Evolutionary conservation across 2,888 invertebrate genomes (phyloP).

Genomic region (Rhingia campestris): DNA sequence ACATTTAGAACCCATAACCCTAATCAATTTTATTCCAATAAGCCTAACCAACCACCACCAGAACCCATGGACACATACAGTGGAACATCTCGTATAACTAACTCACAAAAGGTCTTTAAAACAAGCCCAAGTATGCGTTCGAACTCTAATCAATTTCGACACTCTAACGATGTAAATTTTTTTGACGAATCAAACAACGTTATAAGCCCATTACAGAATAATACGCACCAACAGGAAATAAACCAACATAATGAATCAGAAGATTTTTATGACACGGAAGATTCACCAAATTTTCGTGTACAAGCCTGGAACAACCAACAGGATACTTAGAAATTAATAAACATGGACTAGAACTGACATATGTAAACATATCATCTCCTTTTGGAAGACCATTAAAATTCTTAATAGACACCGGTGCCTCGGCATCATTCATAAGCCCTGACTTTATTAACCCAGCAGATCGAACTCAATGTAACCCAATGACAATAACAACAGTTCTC

Average conservation of each 20-base stretch:
- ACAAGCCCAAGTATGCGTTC: neutral
- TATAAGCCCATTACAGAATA: neutral
- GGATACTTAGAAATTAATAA: too few species aligned
- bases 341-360: too few species aligned
- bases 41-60: conserved; percentile 23
- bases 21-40: neutral
- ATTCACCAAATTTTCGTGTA: conserved; percentile 21
- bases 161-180: too few species aligned
- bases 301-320: conserved; percentile 36
- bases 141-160: neutral
- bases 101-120: neutral
- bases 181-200: neutral
- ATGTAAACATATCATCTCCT: conserved; percentile 43
- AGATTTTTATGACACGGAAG: conserved; percentile 2
- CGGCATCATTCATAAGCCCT: conserved; percentile 49
- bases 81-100: conserved; percentile 25
- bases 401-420: conserved; percentile 42
- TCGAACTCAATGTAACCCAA: neutral
- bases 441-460: conserved; percentile 21
- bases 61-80: conserved; percentile 39
- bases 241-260: conserved; percentile 1
- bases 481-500: conserved; percentile 1
- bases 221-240: conserved; percentile 1
- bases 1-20: conserved; percentile 4
- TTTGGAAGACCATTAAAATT: conserved; percentile 30